These are phyloP conservation scores for Xiphorhynchus erythropygius DNA, from an alignment of 2,797 vertebrate genomes.

Conservation along the genomic window DNA sequence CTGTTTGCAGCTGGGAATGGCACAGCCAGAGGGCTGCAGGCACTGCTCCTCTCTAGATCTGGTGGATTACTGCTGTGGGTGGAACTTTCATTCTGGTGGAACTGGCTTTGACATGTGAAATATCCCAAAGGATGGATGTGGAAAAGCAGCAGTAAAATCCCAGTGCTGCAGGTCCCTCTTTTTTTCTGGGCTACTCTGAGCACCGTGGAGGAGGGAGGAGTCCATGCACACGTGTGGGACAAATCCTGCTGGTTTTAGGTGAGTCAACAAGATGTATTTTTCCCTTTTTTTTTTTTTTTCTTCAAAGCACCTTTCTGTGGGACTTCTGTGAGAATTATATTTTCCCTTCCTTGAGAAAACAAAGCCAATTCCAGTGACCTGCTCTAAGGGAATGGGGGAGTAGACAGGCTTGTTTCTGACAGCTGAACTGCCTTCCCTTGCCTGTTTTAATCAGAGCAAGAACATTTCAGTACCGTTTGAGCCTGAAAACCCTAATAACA, in stretches of 20 bases:
- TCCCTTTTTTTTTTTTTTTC: no score
- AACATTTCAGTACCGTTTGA: background rate
- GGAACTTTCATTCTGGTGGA: background rate
- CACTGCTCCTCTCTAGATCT: background rate
- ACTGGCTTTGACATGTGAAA: rapidly evolving
- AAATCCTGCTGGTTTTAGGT: background rate
- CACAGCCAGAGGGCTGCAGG: background rate
- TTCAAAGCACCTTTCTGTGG: background rate
- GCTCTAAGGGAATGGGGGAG: background rate
- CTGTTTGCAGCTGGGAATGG: background rate
- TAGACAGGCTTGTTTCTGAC: background rate
- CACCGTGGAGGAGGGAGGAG: background rate
- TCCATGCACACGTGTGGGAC: rapidly evolving
- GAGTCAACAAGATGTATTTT: background rate
- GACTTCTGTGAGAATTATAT: rapidly evolving
- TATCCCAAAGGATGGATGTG: background rate
- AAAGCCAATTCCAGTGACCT: background rate
- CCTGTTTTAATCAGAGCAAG: background rate
- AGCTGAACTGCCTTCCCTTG: background rate
- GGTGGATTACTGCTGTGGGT: background rate
- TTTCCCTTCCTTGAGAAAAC: background rate
- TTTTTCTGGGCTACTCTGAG: background rate
- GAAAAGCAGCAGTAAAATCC: background rate
- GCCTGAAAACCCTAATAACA: background rate
- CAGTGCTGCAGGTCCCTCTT: background rate